Conservation (phyloP, 2,888 invertebrate genomes). For the Ochlodes sylvanus region DNA sequence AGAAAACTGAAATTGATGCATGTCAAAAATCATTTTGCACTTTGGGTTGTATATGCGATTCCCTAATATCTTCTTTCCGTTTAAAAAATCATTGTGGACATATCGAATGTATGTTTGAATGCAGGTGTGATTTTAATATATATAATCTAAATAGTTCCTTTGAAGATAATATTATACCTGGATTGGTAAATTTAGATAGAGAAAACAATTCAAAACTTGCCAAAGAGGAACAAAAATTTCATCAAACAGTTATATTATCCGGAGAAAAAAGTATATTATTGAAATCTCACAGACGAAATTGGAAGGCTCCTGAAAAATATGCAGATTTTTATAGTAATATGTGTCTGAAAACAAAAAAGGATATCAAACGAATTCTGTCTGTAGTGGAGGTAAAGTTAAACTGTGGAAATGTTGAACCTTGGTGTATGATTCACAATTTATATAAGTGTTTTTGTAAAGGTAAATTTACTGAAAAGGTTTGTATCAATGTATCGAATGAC, state of each 20-base stretch:
- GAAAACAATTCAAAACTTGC: constrained; percentile 84
- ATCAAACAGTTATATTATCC: constrained; percentile 88
- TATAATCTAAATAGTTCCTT: constrained; percentile 58
- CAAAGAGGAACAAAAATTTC: constrained; percentile 89
- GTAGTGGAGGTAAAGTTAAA: constrained; percentile 58
- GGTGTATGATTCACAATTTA: constrained; percentile 87
- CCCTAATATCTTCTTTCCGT: constrained; percentile 74
- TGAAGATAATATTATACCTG: constrained; percentile 57
- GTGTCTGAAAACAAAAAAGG: constrained; percentile 55
- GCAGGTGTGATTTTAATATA: constrained; percentile 71
- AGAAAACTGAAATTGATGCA: constrained; percentile 40
- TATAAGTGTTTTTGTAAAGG: constrained; percentile 88
- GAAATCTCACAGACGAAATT: constrained; percentile 83
- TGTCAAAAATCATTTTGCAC: constrained; percentile 85
- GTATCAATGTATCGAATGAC: constrained; percentile 18
- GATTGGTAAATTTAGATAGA: constrained; percentile 73
- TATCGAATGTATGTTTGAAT: constrained; percentile 85
- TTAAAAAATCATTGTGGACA: constrained; percentile 86
- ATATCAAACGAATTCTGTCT: constrained; percentile 51
- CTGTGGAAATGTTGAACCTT: constrained; percentile 82
- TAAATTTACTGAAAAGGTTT: constrained; percentile 55
- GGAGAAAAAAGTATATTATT: constrained; percentile 87
- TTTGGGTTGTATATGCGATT: constrained; percentile 88
- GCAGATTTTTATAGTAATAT: constrained; percentile 78
- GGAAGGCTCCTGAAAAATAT: constrained; percentile 86